phyloP scores from a whole-genome alignment of 2,888 invertebrate species.

The Hypsopygia costalis region DNA sequence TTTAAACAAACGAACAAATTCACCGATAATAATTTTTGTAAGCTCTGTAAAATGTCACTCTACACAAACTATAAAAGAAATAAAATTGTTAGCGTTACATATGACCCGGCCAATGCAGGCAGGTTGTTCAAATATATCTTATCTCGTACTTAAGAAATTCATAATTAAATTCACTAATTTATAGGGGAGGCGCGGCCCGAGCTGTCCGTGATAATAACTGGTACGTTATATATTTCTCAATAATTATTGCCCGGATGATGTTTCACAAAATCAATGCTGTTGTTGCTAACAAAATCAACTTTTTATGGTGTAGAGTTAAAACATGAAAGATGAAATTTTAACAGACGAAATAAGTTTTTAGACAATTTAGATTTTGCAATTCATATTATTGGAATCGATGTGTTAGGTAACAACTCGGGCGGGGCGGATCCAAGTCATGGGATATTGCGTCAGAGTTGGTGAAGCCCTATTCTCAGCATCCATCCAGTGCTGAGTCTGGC shows the following conservation, averaged over 20 bases:
- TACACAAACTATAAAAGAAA: constrained; percentile 63
- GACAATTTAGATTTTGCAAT: too few relatives aligned
- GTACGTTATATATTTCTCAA: constrained; percentile 31
- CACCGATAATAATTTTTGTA: too few relatives aligned
- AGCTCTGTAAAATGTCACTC: constrained; percentile 29
- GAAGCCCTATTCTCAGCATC: too few relatives aligned
- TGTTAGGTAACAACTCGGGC: too few relatives aligned
- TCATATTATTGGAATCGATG: too few relatives aligned
- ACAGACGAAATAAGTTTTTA: too few relatives aligned
- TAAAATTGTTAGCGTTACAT: constrained; percentile 73
- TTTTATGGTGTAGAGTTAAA: neutral
- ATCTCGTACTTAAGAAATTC: constrained; percentile 70
- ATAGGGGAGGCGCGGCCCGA: constrained; percentile 40
- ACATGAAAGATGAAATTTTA: too few relatives aligned
- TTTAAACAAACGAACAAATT: too few relatives aligned
- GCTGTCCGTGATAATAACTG: constrained; percentile 5
- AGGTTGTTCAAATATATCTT: constrained; percentile 74
- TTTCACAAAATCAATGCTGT: constrained; percentile 42
- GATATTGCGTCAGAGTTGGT: too few relatives aligned
- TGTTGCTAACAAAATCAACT: neutral
- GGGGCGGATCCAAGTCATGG: too few relatives aligned
- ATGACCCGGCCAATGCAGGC: constrained; percentile 63
- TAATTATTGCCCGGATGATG: constrained; percentile 53
- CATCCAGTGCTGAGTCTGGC: too few relatives aligned
- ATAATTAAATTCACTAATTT: constrained; percentile 77